Percentiles rank a stretch among this genome's conserved stretches.
Conservation (phyloP, 2,113 vertebrate genomes). For the Orientallactaga bullata region DNA sequence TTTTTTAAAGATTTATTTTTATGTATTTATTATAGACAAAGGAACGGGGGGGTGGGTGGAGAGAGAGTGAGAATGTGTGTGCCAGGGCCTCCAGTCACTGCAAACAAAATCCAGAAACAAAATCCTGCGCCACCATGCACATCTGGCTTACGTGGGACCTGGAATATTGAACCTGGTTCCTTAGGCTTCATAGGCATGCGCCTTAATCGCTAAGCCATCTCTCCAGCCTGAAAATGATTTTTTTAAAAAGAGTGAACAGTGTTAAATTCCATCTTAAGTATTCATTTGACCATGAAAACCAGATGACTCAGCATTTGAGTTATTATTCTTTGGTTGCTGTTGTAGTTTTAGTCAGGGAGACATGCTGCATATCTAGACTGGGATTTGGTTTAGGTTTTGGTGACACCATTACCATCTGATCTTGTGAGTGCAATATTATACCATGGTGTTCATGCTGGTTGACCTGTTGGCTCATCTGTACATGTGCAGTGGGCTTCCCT, state of each 20-base stretch:
- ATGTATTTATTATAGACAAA: too few relatives aligned
- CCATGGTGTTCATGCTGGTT: neutral
- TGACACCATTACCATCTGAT: neutral
- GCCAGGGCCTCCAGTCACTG: too few relatives aligned
- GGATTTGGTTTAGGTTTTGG: neutral
- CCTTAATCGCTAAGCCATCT: too few relatives aligned
- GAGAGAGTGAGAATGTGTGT: too few relatives aligned
- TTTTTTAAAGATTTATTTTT: too few relatives aligned
- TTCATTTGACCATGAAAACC: neutral
- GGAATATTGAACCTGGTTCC: too few relatives aligned
- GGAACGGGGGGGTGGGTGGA: too few relatives aligned
- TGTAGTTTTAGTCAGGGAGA: neutral
- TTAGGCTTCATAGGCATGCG: too few relatives aligned
- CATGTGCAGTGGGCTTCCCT: neutral
- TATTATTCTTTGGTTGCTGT: neutral
- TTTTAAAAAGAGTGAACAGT: neutral
- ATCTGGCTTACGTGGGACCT: too few relatives aligned
- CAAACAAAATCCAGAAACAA: too few relatives aligned
- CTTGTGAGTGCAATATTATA: neutral
- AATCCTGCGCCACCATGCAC: too few relatives aligned
- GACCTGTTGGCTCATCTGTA: constrained; percentile 23
- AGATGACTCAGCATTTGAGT: neutral
- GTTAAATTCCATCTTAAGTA: neutral
- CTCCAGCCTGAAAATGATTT: too few relatives aligned
- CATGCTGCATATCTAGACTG: neutral